Conservation (phyloP, 2,797 vertebrate genomes). For the Aldrovandia affinis region DNA sequence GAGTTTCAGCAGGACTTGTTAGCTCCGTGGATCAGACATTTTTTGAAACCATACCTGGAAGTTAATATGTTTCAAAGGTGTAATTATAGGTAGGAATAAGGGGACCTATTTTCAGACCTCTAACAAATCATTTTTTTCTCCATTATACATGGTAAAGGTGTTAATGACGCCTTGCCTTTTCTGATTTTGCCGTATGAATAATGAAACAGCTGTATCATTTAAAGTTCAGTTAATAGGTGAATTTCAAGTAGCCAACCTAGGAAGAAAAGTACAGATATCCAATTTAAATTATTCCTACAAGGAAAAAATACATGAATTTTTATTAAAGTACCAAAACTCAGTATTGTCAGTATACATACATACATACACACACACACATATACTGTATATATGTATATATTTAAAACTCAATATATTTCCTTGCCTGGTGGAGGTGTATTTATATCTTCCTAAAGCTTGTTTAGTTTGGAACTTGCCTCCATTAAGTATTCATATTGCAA, state of each 20-base stretch:
- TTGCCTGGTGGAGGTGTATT: too few species aligned
- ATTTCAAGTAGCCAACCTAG: conserved; percentile 62
- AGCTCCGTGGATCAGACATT: conserved; percentile 64
- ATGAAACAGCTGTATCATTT: conserved; percentile 71
- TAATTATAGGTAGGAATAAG: conserved; percentile 75
- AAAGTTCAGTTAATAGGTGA: conserved; percentile 67
- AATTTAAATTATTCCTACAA: conserved; percentile 45
- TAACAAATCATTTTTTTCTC: conserved; percentile 77
- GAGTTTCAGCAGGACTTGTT: conserved; percentile 69
- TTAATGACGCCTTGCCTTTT: conserved; percentile 77
- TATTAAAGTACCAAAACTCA: not conserved
- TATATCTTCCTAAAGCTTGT: too few species aligned
- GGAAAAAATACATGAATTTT: conserved; percentile 12
- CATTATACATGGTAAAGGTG: conserved; percentile 78
- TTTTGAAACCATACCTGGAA: conserved; percentile 70
- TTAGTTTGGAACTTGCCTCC: not conserved
- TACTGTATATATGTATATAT: too few species aligned
- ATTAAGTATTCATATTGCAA: conserved; percentile 8
- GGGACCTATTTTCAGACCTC: conserved; percentile 75
- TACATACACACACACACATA: too few species aligned
- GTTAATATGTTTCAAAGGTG: conserved; percentile 76
- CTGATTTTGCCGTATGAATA: conserved; percentile 77
- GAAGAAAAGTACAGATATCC: conserved; percentile 51
- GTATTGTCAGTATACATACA: not conserved
- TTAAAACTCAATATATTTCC: too few species aligned